These are phyloP conservation scores for Spicauda simplicius DNA, from an alignment of 2,888 invertebrate species.

Conservation along the genomic window DNA sequence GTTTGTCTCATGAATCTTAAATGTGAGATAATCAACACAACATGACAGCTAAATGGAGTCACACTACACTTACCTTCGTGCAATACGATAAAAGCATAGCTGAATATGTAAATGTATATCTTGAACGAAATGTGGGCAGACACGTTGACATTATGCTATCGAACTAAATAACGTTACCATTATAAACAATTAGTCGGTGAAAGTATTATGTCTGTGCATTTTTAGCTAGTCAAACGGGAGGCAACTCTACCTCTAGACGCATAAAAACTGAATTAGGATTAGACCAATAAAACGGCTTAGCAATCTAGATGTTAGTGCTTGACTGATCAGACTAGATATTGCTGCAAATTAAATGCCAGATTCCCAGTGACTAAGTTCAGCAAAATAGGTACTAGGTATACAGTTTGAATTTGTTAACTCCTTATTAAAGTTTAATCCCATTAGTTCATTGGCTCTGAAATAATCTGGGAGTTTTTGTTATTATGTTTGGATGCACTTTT, in stretches of 20 bases:
- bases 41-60: conserved; percentile 68
- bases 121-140: conserved; percentile 66
- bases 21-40: conserved; percentile 59
- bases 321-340: conserved; percentile 77
- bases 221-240: conserved; percentile 62
- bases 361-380: conserved; percentile 75
- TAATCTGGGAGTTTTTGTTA: conserved; percentile 10
- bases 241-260: conserved; percentile 59
- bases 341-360: conserved; percentile 79
- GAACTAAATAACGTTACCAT: conserved; percentile 63
- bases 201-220: conserved; percentile 65
- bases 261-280: conserved; percentile 82
- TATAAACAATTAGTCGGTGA: conserved; percentile 74
- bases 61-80: conserved; percentile 49
- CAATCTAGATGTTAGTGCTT: conserved; percentile 80
- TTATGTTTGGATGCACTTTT: neutral
- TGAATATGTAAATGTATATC: conserved; percentile 59
- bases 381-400: conserved; percentile 28
- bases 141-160: conserved; percentile 77
- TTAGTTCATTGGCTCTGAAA: conserved; percentile 36
- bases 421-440: conserved; percentile 49
- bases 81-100: conserved; percentile 46
- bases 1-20: conserved; percentile 47
- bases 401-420: conserved; percentile 38
- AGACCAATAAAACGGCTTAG: conserved; percentile 77